Percentiles rank a stretch among this genome's conserved stretches.
These are phyloP conservation scores for Arremon brunneinucha DNA, from an alignment of 2,797 vertebrate species.

Conservation along the genomic window DNA sequence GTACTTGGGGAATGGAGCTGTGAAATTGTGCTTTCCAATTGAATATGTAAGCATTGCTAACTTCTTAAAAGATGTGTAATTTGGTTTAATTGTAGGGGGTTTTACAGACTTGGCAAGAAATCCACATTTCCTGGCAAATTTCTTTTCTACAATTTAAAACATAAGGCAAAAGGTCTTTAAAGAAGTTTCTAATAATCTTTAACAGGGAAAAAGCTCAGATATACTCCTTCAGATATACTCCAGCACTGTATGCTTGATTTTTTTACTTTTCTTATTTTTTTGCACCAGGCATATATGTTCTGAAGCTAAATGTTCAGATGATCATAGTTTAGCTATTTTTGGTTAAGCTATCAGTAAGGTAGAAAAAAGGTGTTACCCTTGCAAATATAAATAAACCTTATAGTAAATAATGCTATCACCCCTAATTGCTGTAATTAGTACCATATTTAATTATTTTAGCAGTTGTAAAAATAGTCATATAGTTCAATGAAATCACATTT, in stretches of 20 bases:
- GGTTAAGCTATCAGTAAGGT: neutral
- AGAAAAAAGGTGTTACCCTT: neutral
- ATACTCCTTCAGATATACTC: neutral
- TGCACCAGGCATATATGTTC: neutral
- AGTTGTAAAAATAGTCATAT: neutral
- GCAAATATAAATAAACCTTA: neutral
- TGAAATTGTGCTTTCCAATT: neutral
- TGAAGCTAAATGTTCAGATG: neutral
- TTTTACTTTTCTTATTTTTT: neutral
- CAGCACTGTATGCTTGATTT: neutral
- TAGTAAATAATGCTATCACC: neutral
- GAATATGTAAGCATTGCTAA: neutral
- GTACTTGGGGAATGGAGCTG: neutral
- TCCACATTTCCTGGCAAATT: neutral
- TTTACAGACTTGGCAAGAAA: neutral
- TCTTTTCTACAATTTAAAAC: neutral
- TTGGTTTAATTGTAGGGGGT: rapidly evolving
- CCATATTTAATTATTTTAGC: neutral
- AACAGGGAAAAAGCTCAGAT: neutral
- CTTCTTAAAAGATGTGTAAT: neutral
- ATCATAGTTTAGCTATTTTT: neutral
- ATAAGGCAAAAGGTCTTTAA: neutral
- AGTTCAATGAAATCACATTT: neutral
- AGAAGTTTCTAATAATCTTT: neutral
- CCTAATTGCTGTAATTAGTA: neutral